Base-by-base conservation (phyloP, 1,140 invertebrate species). In the Brachionus angularis region DNA sequence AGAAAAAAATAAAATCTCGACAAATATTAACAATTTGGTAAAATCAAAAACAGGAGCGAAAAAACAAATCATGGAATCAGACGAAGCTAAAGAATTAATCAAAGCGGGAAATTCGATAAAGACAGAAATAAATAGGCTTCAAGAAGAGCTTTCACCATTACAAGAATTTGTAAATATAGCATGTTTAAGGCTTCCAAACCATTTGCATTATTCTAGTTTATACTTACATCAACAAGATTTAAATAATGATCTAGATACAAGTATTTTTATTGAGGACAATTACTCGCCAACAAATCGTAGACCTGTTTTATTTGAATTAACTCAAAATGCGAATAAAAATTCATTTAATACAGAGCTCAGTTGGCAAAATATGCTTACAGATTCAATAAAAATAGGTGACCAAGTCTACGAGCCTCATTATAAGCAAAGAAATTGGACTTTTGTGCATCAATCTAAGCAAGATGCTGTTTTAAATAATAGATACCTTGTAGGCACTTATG, bases 101-200 rank as follows among this genome's bases (percentile, higher is more conserved):
- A 67, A 46, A 67, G 33, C 27, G 36, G 62, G 29, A 1, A 67
- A 67, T 23, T 39, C 46, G 36, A 47, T 47, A 25, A 67, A 67
- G 47, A 23, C 8, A 18, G 33, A 50, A 67, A 67, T 67, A 1
- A 67, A 67, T 27, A 18, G 33, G 23, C 33, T 67, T 33, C 18
- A 29, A 21, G 29, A 67, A 12, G 62, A 67, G 18, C 14, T 67
- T 12, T 12, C 29, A 16, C 62, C 62, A 16, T 50, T 67, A 16
- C 27, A 67, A 50, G 62, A 67, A 25, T 47, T 67, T 3, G 62
- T 67, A 7, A 67, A 46, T 25, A 47, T 67, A 8, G 42, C 62
- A 2, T 67, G 62, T 47, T 18, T 67, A 5, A 18, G 62, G 2
- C 31, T 67, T 8, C 62, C 62, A 3, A 67, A 67, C 10, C 21